Base-by-base conservation (phyloP, 2,888 invertebrate genomes). In the Notodromas monacha region DNA sequence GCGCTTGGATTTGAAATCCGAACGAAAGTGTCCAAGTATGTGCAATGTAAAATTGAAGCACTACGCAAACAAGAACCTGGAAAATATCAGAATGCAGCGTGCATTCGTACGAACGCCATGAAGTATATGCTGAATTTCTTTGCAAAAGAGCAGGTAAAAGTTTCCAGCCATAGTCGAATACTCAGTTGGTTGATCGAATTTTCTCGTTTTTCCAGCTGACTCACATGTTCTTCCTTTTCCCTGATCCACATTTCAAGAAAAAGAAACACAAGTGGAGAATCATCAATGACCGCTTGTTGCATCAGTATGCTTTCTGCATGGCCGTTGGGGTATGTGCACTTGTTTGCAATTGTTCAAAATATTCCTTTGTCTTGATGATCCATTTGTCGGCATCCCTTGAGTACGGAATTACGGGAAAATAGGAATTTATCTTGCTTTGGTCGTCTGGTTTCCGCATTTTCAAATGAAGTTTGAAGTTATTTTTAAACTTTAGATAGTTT, bases 241-340 rank as follows among this genome's bases (percentile, higher is more conserved):
- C 96, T 14, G 96, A 96, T 55, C 96, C 96, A 15, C 96, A 99
- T 54, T 99, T 99, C 49, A 99, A 96, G 49, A 81, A 70, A 45
- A 68, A 84, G 1, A 96, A 96, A 52, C 86, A 92, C 46, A 96
- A 96, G 50, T 96, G 96, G 96, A 60, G 96, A 35, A 96, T 99
- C 36, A 79, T 99, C 36, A 92, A 79, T 46, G 65, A 69, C 40
- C 68, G 69, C 40, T 54, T 92, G 16, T 54, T 99, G 13, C 76
- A 89, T 2, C 96, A 96, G 52, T 99, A 96, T 58, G 92, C 92
- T 0, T 96, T 79, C 55, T 66, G 84, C 26, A 54, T 96, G 33
- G 60, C 62, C 32, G 66, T 68, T 45, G 68, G 68, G 42, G 84
- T 74, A 52, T 52, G 55, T 50, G n/a, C n/a, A n/a, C n/a, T n/a